A percentile compares a stretch with the other conserved stretches of the same genome.
Conservation (phyloP, 2,113 vertebrate species). For the Xyliphius kryptos region DNA sequence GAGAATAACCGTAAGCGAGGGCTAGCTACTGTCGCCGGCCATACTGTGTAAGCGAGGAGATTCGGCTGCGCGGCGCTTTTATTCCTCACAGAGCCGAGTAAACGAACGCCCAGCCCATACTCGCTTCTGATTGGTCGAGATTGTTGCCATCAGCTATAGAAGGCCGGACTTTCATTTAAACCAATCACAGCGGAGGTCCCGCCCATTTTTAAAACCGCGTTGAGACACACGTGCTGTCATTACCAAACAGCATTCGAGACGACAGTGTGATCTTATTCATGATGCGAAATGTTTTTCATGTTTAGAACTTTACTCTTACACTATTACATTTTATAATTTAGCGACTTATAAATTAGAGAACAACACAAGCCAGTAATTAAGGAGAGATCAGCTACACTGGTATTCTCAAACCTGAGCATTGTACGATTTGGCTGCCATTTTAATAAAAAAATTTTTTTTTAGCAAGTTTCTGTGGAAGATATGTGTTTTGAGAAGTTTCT, state of each 20-base stretch:
- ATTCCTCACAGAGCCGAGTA: conserved; percentile 52
- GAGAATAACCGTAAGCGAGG: conserved; percentile 90
- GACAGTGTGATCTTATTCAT: too few species aligned
- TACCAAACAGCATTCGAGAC: not conserved
- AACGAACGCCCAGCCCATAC: accelerated
- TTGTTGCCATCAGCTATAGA: not conserved
- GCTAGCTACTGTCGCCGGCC: conserved; percentile 99
- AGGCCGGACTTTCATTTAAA: not conserved
- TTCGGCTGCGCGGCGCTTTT: conserved; percentile 55
- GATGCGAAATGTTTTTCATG: too few species aligned
- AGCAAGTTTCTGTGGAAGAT: too few species aligned
- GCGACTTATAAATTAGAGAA: too few species aligned
- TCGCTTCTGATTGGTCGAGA: conserved; percentile 30
- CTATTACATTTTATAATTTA: too few species aligned
- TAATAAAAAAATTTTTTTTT: too few species aligned
- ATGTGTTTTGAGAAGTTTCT: too few species aligned
- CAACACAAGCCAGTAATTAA: too few species aligned
- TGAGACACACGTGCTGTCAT: conserved; percentile 26
- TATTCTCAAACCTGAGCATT: too few species aligned
- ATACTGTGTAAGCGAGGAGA: conserved; percentile 90
- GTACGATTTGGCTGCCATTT: too few species aligned
- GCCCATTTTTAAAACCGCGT: not conserved
- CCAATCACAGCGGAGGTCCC: not conserved
- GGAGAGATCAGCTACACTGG: too few species aligned
- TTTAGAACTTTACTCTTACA: too few species aligned